These are phyloP conservation scores for Netelia melanura DNA, from an alignment of 2,888 invertebrate species.

Conservation along the genomic window DNA sequence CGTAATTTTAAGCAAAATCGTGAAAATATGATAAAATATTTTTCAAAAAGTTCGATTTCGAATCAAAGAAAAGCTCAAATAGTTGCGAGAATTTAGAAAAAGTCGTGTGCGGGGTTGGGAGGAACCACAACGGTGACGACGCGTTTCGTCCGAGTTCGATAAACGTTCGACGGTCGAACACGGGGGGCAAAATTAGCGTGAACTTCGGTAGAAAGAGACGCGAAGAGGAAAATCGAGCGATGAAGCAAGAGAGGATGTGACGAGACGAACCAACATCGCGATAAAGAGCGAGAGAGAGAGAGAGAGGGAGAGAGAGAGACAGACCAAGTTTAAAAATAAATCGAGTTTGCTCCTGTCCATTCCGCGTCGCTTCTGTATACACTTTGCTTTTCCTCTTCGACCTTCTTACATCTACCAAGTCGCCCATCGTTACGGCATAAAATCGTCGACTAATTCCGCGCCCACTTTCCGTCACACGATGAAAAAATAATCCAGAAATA, in stretches of 20 bases:
- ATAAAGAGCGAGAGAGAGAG: slow-evolving; percentile 54
- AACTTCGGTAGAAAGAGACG: slow-evolving; percentile 39
- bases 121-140: not conserved
- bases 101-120: not conserved
- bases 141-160: slow-evolving; percentile 32
- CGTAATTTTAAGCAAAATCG: no score
- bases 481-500: not conserved
- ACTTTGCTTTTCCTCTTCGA: slow-evolving; percentile 37
- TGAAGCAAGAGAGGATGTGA: slow-evolving; percentile 18
- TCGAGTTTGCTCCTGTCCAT: slow-evolving; percentile 61
- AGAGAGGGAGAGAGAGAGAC: slow-evolving; percentile 29
- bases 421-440: slow-evolving; percentile 47
- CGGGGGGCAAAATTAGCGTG: slow-evolving; percentile 50
- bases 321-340: slow-evolving; percentile 61
- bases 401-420: slow-evolving; percentile 36
- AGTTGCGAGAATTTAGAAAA: no score
- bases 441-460: slow-evolving; percentile 6
- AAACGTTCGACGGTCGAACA: slow-evolving; percentile 35
- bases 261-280: slow-evolving; percentile 21
- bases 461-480: not conserved
- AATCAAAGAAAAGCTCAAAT: no score
- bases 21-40: no score
- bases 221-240: slow-evolving; percentile 9
- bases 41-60: no score
- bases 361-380: slow-evolving; percentile 45